Base-by-base conservation (phyloP, 2,888 invertebrate genomes). In the Teleogryllus oceanicus region DNA sequence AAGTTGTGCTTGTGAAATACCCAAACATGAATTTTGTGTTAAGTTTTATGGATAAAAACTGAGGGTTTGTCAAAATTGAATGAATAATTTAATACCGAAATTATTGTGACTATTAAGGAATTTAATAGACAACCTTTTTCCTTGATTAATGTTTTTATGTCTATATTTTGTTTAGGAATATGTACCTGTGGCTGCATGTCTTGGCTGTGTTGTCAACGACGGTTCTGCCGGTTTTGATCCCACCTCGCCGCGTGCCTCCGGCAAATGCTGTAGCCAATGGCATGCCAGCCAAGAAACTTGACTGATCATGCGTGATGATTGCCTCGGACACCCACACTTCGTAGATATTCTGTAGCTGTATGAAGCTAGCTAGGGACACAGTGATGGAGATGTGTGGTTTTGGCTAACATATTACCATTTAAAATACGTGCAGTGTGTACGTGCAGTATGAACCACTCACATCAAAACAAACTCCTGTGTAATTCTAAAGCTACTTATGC, bases 181-280 rank as follows among this genome's bases (percentile, higher is more conserved):
- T 88, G 86, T 87, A 87, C 84, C 87, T 88, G 88, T 87, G 87
- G 85, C 85, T 88, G 84, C 88, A 88, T 83, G 83, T 88, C 78
- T 83, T 85, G 79, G 87, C 85, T 78, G 80, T 86, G 76, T 78
- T 85, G 81, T 86, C 85, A 50, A 84, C 87, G 80, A 81, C 86
- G 78, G 80, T 87, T 80, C 84, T 86, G 82, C 88, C 88, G 81
- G 84, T 83, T 80, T 81, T 87, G 74, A 84, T 87, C 81, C 86
- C 86, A n/a, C 85, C 84, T 51, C 11, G 49, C 24, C 62, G 13
- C 78, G 1, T 49, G n/a, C 49, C 50, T 18, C 12, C 50, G 13
- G 18, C 49, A n/a, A 50, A 49, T 21, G 18, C 49, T 49, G 20
- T 77, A n/a, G 24, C 50, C 77, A 77, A 77, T 3, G 77, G 77